Evolutionary conservation across 2,113 vertebrate genomes (phyloP).

Genomic region (Pleuronectes platessa): DNA sequence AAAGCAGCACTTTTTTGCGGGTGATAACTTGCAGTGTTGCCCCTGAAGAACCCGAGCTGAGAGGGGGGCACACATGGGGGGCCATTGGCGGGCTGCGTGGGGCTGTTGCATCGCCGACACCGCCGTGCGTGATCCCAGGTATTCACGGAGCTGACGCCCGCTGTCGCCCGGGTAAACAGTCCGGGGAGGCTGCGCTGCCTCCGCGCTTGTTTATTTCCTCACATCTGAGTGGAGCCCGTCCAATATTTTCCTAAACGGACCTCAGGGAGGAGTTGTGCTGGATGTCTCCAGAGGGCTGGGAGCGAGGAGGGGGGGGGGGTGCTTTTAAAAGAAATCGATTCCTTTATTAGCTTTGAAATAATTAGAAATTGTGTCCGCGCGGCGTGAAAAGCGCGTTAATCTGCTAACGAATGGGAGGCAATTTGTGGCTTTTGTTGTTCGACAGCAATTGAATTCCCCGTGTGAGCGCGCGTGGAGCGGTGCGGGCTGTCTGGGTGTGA

Average conservation of each 20-base stretch:
- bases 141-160: conserved; percentile 42
- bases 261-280: conserved; percentile 65
- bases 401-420: conserved; percentile 69
- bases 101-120: conserved; percentile 50
- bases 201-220: neutral
- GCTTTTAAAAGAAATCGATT: conserved; percentile 59
- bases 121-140: conserved; percentile 60
- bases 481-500: conserved; percentile 71
- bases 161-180: conserved; percentile 39
- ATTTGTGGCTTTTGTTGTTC: conserved; percentile 69
- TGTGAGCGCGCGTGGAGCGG: conserved; percentile 39
- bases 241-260: conserved; percentile 49
- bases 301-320: conserved; percentile 21
- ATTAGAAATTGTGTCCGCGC: conserved; percentile 69
- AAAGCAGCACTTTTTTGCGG: neutral
- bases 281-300: conserved; percentile 45
- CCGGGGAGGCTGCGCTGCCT: neutral
- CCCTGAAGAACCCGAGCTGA: neutral
- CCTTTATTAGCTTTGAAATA: conserved; percentile 75
- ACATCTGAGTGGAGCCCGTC: neutral
- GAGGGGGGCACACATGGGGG: neutral
- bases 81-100: conserved; percentile 9
- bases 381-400: conserved; percentile 68
- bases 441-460: conserved; percentile 65
- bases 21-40: neutral